phyloP scores from a whole-genome alignment of 2,888 invertebrate genomes.

The Trissoscelio sp. region DNA sequence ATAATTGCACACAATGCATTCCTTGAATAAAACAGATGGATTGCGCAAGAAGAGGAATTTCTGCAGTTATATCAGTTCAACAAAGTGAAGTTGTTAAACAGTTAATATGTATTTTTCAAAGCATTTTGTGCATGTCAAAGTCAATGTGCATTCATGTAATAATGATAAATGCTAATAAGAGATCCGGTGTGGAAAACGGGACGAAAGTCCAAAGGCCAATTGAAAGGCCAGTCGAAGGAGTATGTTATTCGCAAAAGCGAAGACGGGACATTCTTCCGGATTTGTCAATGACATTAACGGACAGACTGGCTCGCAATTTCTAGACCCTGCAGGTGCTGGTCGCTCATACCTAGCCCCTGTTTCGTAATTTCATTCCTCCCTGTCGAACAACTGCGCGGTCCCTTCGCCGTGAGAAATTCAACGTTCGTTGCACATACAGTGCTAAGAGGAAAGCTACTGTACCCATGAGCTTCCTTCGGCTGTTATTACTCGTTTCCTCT shows the following conservation, averaged over 20 bases:
- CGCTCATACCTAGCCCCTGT: conserved; percentile 65
- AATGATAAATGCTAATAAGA: conserved; percentile 30
- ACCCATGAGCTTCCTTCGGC: conserved; percentile 49
- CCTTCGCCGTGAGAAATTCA: conserved; percentile 67
- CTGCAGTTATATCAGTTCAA: not conserved
- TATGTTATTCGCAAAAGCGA: conserved; percentile 12
- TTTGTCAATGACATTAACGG: conserved; percentile 51
- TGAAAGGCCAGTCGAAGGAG: conserved; percentile 9
- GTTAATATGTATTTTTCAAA: conserved; percentile 15
- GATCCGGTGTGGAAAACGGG: not conserved
- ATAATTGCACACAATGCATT: conserved; percentile 26
- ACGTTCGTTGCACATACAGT: conserved; percentile 47
- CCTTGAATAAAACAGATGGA: conserved; percentile 1
- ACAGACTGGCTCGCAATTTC: conserved; percentile 27
- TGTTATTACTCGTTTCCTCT: conserved; percentile 57
- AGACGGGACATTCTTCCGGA: conserved; percentile 41
- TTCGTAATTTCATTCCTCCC: conserved; percentile 60
- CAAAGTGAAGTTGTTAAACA: not conserved
- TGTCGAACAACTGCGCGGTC: conserved; percentile 58
- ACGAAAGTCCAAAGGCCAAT: conserved; percentile 15
- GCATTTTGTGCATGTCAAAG: not conserved
- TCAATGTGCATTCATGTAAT: not conserved
- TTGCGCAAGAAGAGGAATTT: not conserved
- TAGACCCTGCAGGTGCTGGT: conserved; percentile 64
- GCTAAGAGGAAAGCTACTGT: conserved; percentile 57